phyloP scores from a whole-genome alignment of 1,140 invertebrate genomes.

The Heliothis subflexa region DNA sequence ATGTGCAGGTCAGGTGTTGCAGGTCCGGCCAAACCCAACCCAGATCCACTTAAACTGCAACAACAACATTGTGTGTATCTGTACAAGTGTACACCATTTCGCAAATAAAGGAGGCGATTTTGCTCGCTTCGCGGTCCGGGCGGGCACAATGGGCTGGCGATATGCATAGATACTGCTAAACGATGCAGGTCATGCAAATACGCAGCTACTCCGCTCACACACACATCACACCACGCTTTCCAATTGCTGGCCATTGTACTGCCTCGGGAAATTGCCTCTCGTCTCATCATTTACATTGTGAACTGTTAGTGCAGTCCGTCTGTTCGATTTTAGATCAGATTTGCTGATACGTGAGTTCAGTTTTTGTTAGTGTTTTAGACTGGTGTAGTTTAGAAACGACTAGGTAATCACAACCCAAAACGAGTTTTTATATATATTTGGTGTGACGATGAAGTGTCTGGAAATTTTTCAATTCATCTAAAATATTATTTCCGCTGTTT shows the following conservation, averaged over 20 bases:
- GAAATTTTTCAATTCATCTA: too few relatives aligned
- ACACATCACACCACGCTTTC: constrained; percentile 63
- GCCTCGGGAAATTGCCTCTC: constrained; percentile 45
- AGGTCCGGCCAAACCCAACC: constrained; percentile 30
- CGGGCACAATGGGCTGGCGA: constrained; percentile 78
- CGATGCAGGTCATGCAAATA: constrained; percentile 73
- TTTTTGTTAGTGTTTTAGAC: constrained; percentile 17
- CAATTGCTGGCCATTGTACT: constrained; percentile 51
- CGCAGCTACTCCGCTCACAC: constrained; percentile 59
- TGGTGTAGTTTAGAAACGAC: not conserved
- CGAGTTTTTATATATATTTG: too few relatives aligned
- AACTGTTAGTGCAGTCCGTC: constrained; percentile 35
- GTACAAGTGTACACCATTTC: constrained; percentile 62
- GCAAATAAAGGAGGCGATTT: constrained; percentile 77
- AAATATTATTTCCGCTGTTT: too few relatives aligned
- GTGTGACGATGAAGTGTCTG: too few relatives aligned
- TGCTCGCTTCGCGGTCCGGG: constrained; percentile 74
- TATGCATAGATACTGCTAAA: constrained; percentile 80
- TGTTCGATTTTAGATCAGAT: constrained; percentile 33
- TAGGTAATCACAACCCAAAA: too few relatives aligned
- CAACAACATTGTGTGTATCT: constrained; percentile 40
- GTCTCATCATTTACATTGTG: constrained; percentile 45
- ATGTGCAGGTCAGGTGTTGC: not conserved
- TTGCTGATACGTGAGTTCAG: constrained; percentile 21
- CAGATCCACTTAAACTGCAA: constrained; percentile 41